These are phyloP conservation scores for Phycodurus eques DNA, from an alignment of 2,113 vertebrate genomes.

Conservation along the genomic window DNA sequence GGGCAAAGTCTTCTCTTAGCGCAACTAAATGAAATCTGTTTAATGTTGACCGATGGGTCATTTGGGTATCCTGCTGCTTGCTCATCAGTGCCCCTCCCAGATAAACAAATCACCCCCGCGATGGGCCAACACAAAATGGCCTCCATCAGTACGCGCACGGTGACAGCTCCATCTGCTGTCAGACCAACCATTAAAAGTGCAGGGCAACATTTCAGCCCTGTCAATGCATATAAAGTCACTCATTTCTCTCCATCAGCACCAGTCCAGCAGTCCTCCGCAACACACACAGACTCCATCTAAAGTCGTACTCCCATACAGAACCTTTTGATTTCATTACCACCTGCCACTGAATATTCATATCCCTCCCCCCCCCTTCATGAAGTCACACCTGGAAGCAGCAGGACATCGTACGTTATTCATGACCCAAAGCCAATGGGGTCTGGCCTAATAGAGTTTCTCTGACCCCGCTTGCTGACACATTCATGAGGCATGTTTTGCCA, in stretches of 20 bases:
- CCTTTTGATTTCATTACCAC: constrained; percentile 77
- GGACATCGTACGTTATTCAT: constrained; percentile 73
- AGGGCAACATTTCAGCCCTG: constrained; percentile 70
- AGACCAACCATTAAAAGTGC: constrained; percentile 74
- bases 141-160: constrained; percentile 53
- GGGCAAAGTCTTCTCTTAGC: constrained; percentile 28
- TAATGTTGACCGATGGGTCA: constrained; percentile 63
- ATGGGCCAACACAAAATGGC: constrained; percentile 70
- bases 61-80: constrained; percentile 46
- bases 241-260: constrained; percentile 76
- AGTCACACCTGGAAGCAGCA: constrained; percentile 71
- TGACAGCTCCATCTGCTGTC: constrained; percentile 74
- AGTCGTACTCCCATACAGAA: constrained; percentile 68
- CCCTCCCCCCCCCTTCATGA: constrained; percentile 54
- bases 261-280: constrained; percentile 67
- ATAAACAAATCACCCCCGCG: constrained; percentile 61
- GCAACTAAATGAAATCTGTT: constrained; percentile 51
- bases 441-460: constrained; percentile 69
- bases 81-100: constrained; percentile 51
- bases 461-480: constrained; percentile 64
- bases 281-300: constrained; percentile 66
- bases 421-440: constrained; percentile 69
- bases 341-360: constrained; percentile 77
- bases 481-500: constrained; percentile 61
- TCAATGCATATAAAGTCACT: constrained; percentile 74